A percentile compares a stretch with the other conserved stretches of the same genome.
phyloP scores from a whole-genome alignment of 2,797 vertebrate species.

The Centropyge bicolor region DNA sequence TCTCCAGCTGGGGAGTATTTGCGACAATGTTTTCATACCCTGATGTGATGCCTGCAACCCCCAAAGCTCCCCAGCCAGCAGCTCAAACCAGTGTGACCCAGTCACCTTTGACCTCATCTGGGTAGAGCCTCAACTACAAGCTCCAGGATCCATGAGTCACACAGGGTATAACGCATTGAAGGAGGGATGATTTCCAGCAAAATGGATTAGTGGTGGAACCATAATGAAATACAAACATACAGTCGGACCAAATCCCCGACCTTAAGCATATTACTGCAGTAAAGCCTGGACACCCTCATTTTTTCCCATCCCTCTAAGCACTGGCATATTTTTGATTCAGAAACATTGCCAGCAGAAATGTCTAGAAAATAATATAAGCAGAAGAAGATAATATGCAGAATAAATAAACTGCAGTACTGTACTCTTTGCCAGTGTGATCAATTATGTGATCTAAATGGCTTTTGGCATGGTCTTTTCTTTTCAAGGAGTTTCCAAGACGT shows the following conservation, averaged over 20 bases:
- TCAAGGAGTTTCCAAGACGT: conserved; percentile 23
- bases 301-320: conserved; percentile 28
- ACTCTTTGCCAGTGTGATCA: conserved; percentile 8
- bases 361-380: conserved; percentile 25
- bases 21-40: conserved; percentile 10
- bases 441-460: conserved; percentile 17
- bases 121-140: conserved; percentile 40
- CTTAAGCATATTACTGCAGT: conserved; percentile 55
- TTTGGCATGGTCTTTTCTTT: conserved; percentile 2
- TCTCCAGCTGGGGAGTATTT: conserved; percentile 20
- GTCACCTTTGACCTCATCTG: conserved; percentile 67
- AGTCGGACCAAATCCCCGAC: conserved; percentile 62
- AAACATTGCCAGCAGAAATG: conserved; percentile 1
- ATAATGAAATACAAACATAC: conserved; percentile 70
- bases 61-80: conserved; percentile 24
- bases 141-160: conserved; percentile 50
- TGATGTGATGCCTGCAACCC: conserved; percentile 17
- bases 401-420: not conserved
- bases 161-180: conserved; percentile 26
- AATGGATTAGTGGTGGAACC: conserved; percentile 62
- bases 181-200: conserved; percentile 52
- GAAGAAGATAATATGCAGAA: not conserved
- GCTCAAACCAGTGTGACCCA: conserved; percentile 67
- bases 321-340: conserved; percentile 37
- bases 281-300: conserved; percentile 45